Evolutionary conservation across 2,888 invertebrate genomes (phyloP), one percentile per base, ranked within the genome.

Genomic region (Parasteatoda lunata): DNA sequence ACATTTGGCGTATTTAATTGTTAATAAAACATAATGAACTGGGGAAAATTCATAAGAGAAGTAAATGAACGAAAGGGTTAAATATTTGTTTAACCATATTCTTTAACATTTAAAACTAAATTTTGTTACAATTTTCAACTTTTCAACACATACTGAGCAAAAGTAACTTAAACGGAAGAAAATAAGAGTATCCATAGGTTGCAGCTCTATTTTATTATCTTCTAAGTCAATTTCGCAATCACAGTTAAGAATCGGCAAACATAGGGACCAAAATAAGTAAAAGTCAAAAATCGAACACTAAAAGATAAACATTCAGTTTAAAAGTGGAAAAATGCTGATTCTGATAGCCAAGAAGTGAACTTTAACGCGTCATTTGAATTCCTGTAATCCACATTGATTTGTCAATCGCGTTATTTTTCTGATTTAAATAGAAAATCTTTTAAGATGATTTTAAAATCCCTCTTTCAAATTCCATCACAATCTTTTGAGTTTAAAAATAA

Each of bases 321-420:
- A 59, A 59, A 59, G 59, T 13, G 59, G 59, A 59, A 59, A 30
- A 59, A 59, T 8, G 59, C 59, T 59, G 59, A 59, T 59, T 59
- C 59, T 59, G 59, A 59, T 59, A 59, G 59, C n/a, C n/a, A n/a
- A n/a, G n/a, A 0, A 59, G 9, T n/a, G 51, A 52, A 47, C 45
- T 9, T 48, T 69, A 6, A 5, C 13, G 11, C 59, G 51, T 71
- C 48, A 77, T 77, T 77, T 66, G 71, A 70, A 69, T 59, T 64
- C 51, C 11, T 69, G 15, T 77, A 83, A 83, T 83, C 82, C 82
- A 70, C 70, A 77, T 83, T 77, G 76, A 83, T 76, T 77, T 54
- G 49, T 70, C 82, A 83, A 83, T 83, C 70, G 77, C n/a, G 64
- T 83, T 77, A 81, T 59, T 66, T 59, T 54, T 68, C 48, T 30